phyloP scores from a whole-genome alignment of 1,140 invertebrate genomes.

The Drosophila melanica region DNA sequence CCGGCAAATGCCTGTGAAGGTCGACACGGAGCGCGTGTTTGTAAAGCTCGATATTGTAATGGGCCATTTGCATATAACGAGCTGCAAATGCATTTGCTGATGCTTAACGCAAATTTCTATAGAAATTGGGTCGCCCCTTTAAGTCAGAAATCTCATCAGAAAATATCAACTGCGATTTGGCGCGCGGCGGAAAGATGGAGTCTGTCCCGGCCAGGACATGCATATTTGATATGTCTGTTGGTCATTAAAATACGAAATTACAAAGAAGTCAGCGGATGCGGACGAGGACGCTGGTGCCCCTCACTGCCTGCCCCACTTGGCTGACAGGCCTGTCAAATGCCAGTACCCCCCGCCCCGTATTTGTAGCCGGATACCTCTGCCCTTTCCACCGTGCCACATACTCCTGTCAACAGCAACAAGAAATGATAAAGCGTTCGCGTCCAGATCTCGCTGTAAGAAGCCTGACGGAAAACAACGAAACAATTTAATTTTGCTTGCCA shows the following conservation, averaged over 20 bases:
- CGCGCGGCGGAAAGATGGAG: background rate
- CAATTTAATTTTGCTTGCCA: constrained; percentile 80
- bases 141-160: constrained; percentile 1
- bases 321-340: constrained; percentile 62
- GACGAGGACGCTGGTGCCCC: constrained; percentile 15
- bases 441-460: constrained; percentile 47
- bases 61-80: constrained; percentile 40
- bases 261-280: constrained; percentile 32
- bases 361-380: background rate
- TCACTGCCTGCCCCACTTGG: constrained; percentile 11
- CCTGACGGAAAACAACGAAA: constrained; percentile 53
- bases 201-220: constrained; percentile 6
- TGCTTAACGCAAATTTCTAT: background rate
- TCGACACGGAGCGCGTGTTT: constrained; percentile 16
- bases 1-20: constrained; percentile 23
- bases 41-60: constrained; percentile 38
- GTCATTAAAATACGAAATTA: constrained; percentile 61
- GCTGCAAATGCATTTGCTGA: constrained; percentile 16
- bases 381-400: constrained; percentile 6
- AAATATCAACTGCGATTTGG: constrained; percentile 9
- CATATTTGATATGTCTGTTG: constrained; percentile 58
- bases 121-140: constrained; percentile 16
- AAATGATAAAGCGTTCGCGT: constrained; percentile 73
- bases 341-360: background rate
- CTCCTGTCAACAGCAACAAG: constrained; percentile 66